These are phyloP conservation scores for Homalodisca vitripennis DNA, from an alignment of 1,140 invertebrate genomes.

Conservation along the genomic window DNA sequence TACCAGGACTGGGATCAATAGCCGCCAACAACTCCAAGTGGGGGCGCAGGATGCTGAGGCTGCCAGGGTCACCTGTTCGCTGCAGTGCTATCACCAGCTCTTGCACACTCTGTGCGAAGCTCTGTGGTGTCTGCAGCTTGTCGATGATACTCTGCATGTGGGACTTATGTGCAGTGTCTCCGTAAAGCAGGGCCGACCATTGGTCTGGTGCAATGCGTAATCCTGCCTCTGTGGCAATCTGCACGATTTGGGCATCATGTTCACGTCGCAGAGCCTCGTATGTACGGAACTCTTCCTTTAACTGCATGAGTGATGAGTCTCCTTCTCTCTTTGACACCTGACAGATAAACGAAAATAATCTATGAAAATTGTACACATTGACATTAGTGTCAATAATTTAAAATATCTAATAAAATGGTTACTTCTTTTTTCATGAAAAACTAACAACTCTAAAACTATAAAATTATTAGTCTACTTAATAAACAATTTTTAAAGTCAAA, in stretches of 20 bases:
- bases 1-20: constrained; percentile 79
- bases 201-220: constrained; percentile 96
- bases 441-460: too few species aligned
- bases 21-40: constrained; percentile 83
- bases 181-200: constrained; percentile 96
- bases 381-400: too few species aligned
- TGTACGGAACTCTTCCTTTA: constrained; percentile 96
- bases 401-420: too few species aligned
- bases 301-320: constrained; percentile 97
- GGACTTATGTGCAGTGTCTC: constrained; percentile 92
- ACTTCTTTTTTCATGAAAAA: too few species aligned
- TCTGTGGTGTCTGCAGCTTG: constrained; percentile 89
- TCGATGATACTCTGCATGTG: constrained; percentile 99
- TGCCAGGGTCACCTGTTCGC: constrained; percentile 85
- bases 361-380: too few species aligned
- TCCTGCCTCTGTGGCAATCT: constrained; percentile 97
- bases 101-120: constrained; percentile 86
- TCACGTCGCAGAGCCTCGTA: constrained; percentile 92
- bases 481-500: too few species aligned
- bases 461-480: too few species aligned
- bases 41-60: constrained; percentile 70
- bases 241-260: constrained; percentile 97
- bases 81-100: constrained; percentile 91
- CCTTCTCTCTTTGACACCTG: constrained; percentile 95
- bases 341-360: constrained; percentile 22